These are phyloP conservation scores for Tichodroma muraria DNA, from an alignment of 2,113 vertebrate species.

Conservation along the genomic window DNA sequence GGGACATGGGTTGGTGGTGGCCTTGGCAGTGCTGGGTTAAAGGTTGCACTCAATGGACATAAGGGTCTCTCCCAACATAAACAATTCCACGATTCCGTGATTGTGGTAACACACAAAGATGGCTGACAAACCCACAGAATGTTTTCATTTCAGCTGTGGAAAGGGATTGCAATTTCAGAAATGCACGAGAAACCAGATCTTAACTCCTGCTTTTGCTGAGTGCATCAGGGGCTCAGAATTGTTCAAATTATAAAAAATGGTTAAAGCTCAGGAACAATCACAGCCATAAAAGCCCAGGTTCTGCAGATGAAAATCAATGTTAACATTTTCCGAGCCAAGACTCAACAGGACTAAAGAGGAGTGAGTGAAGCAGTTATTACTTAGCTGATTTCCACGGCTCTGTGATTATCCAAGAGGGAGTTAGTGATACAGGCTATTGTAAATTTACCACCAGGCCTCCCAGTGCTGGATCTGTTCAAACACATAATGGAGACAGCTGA, in stretches of 20 bases:
- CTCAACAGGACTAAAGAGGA: slow-evolving; percentile 66
- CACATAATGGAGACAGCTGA: slow-evolving; percentile 32
- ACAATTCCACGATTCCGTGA: neutral
- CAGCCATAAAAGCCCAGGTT: slow-evolving; percentile 58
- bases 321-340: slow-evolving; percentile 60
- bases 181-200: slow-evolving; percentile 9
- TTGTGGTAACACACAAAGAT: neutral
- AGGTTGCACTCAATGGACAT: neutral
- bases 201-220: slow-evolving; percentile 32
- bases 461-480: slow-evolving; percentile 49
- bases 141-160: slow-evolving; percentile 35
- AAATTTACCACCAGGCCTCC: slow-evolving; percentile 60
- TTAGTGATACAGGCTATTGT: slow-evolving; percentile 48
- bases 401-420: slow-evolving; percentile 60
- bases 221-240: neutral
- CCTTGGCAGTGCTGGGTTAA: neutral
- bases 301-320: slow-evolving; percentile 65
- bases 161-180: slow-evolving; percentile 17
- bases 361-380: slow-evolving; percentile 64
- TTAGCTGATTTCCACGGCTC: slow-evolving; percentile 59
- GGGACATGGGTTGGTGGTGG: neutral
- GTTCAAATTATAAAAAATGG: slow-evolving; percentile 57
- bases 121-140: neutral
- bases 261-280: slow-evolving; percentile 58
- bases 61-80: neutral